Evolutionary conservation across 2,888 invertebrate species (phyloP).

Genomic region (Eupelmus urozonus): DNA sequence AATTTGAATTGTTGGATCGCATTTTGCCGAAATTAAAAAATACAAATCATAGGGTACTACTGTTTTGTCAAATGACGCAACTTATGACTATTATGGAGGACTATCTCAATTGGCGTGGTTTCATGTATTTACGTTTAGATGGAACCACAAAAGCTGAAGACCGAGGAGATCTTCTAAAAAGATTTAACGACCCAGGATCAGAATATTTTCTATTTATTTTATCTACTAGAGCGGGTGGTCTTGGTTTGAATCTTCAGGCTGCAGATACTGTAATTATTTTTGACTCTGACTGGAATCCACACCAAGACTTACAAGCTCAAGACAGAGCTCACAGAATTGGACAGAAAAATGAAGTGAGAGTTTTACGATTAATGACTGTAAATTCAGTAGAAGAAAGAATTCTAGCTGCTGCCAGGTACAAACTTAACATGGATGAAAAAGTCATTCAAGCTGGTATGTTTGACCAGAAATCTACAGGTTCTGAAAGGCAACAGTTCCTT

Average conservation of each 20-base stretch:
- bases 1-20: constrained; percentile 97
- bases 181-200: constrained; percentile 93
- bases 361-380: constrained; percentile 97
- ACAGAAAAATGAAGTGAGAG: constrained; percentile 98
- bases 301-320: constrained; percentile 99
- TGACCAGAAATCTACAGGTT: constrained; percentile 99
- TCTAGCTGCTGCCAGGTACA: constrained; percentile 97
- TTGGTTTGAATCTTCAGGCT: constrained; percentile 98
- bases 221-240: constrained; percentile 98
- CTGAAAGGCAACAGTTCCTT: constrained; percentile 96
- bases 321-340: constrained; percentile 99
- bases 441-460: constrained; percentile 99
- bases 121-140: constrained; percentile 94
- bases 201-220: constrained; percentile 97
- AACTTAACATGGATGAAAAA: constrained; percentile 99
- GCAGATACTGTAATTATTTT: constrained; percentile 99
- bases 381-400: constrained; percentile 99
- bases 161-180: constrained; percentile 94
- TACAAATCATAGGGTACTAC: constrained; percentile 94
- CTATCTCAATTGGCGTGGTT: constrained; percentile 93
- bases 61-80: constrained; percentile 99
- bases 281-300: constrained; percentile 99
- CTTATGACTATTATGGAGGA: constrained; percentile 99
- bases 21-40: constrained; percentile 97
- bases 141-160: constrained; percentile 99